A percentile compares a stretch with the other conserved stretches of the same genome.
phyloP scores from a whole-genome alignment of 2,113 vertebrate species.

The Delphinus delphis region DNA sequence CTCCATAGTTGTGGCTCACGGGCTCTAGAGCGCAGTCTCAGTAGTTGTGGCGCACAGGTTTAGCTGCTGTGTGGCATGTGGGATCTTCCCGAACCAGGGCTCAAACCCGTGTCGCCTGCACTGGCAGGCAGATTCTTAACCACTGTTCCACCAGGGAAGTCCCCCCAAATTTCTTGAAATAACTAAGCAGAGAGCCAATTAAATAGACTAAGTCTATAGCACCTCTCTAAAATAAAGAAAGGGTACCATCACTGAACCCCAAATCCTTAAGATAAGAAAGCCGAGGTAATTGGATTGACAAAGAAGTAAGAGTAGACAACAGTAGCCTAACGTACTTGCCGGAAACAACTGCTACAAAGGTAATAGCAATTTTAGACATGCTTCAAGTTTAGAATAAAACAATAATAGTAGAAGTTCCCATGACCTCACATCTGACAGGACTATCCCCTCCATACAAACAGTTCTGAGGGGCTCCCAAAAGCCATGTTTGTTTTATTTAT shows the following conservation, averaged over 20 bases:
- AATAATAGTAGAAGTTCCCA: background rate
- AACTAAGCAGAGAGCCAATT: background rate
- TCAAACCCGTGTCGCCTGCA: no score
- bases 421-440: background rate
- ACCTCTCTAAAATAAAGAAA: slow-evolving; percentile 1
- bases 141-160: no score
- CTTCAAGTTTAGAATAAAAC: background rate
- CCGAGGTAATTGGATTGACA: background rate
- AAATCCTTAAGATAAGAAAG: background rate
- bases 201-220: background rate
- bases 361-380: background rate
- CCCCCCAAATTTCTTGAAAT: background rate
- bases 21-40: no score
- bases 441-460: no score
- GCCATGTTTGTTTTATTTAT: no score
- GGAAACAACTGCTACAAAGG: background rate
- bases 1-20: no score
- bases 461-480: background rate
- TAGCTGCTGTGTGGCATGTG: no score
- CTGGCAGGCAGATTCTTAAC: no score
- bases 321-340: background rate
- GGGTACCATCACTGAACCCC: background rate
- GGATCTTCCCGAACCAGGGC: no score
- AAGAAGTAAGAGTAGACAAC: background rate
- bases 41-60: no score